Conservation (phyloP, 2,888 invertebrate genomes). For the Leucophenga maculata region DNA sequence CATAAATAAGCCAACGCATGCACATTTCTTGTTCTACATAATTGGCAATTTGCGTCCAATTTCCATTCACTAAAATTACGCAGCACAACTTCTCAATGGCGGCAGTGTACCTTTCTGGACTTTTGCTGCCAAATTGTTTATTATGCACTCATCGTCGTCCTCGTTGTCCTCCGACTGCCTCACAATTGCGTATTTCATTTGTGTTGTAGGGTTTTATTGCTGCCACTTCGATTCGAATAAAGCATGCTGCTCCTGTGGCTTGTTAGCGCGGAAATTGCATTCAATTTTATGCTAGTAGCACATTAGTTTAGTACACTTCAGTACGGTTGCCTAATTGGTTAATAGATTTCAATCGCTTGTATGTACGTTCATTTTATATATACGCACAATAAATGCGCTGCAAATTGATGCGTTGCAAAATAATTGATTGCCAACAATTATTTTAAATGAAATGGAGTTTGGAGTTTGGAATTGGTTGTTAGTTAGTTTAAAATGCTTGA, state of each 20-base stretch:
- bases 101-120: neutral
- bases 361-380: no score
- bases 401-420: no score
- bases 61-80: neutral
- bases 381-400: no score
- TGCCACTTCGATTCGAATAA: neutral
- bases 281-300: neutral
- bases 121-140: constrained; percentile 25
- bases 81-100: no score
- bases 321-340: neutral
- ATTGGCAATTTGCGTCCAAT: constrained; percentile 60
- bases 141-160: constrained; percentile 24
- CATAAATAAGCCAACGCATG: constrained; percentile 59
- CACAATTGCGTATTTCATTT: constrained; percentile 26
- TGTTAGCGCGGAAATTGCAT: constrained; percentile 10
- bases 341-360: neutral
- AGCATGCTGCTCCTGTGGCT: neutral
- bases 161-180: neutral
- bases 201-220: constrained; percentile 31
- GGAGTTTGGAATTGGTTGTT: no score
- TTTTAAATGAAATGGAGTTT: no score
- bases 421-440: no score
- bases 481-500: no score
- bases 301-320: no score
- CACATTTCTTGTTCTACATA: constrained; percentile 51